phyloP scores from a whole-genome alignment of 2,113 vertebrate species.

The Myiopsitta monachus region DNA sequence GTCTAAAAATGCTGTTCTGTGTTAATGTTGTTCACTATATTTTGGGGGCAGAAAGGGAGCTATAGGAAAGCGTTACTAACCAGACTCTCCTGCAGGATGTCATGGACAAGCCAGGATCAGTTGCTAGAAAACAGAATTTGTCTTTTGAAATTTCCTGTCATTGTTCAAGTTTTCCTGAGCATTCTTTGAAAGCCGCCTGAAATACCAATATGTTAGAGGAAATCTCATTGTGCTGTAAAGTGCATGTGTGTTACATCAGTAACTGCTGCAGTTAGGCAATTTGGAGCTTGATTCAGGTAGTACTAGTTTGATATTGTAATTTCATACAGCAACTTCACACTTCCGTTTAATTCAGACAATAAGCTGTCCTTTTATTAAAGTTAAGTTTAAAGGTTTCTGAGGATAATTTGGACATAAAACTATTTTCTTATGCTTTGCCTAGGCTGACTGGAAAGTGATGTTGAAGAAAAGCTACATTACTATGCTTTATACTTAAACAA shows the following conservation, averaged over 20 bases:
- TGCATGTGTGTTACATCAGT: background rate
- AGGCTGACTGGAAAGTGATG: background rate
- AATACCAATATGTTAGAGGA: background rate
- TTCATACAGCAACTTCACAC: background rate
- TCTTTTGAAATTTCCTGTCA: background rate
- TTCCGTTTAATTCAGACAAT: background rate
- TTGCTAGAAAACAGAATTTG: background rate
- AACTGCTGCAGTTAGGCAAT: background rate
- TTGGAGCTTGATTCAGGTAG: background rate
- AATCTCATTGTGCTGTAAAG: background rate
- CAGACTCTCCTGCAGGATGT: background rate
- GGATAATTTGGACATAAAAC: background rate
- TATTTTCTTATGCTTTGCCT: background rate
- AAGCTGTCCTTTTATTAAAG: background rate
- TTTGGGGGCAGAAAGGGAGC: background rate
- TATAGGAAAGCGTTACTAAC: background rate
- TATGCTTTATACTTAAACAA: background rate
- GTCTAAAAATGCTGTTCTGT: background rate
- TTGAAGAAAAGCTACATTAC: background rate
- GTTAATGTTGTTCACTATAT: background rate
- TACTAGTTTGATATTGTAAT: background rate
- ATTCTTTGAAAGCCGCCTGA: background rate
- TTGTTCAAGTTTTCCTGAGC: background rate
- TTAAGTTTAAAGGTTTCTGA: background rate
- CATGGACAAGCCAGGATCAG: background rate